Conservation (phyloP, 2,888 invertebrate genomes). For the Limenitis camilla region DNA sequence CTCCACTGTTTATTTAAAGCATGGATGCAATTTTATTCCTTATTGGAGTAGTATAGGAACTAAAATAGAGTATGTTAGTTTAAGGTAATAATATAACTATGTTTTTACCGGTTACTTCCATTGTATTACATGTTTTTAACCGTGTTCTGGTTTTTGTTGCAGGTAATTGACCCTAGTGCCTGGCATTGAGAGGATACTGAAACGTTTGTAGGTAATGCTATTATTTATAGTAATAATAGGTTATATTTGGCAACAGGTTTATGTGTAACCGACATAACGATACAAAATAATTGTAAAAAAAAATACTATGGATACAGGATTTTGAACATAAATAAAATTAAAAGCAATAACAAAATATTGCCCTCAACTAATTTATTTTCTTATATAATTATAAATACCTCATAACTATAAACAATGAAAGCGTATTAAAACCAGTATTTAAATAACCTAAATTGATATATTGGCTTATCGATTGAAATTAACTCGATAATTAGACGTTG, state of each 20-base stretch:
- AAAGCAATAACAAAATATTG: too few species aligned
- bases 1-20: not conserved
- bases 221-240: constrained; percentile 10
- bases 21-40: not conserved
- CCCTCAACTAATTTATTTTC: too few species aligned
- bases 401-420: not conserved
- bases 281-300: too few species aligned
- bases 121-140: constrained; percentile 33
- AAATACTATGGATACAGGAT: not conserved
- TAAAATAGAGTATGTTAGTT: constrained; percentile 2
- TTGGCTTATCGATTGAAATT: constrained; percentile 3
- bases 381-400: too few species aligned
- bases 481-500: constrained; percentile 7
- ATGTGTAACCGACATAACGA: constrained; percentile 7
- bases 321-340: not conserved
- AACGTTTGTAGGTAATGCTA: constrained; percentile 11
- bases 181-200: constrained; percentile 25
- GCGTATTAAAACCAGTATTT: not conserved
- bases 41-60: constrained; percentile 1
- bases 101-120: constrained; percentile 26
- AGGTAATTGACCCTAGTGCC: constrained; percentile 53
- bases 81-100: constrained; percentile 2
- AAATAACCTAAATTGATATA: not conserved
- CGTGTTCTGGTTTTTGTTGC: constrained; percentile 42
- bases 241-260: constrained; percentile 1